These are phyloP conservation scores for Lydus trimaculatus DNA, from an alignment of 2,888 invertebrate genomes.

Conservation along the genomic window DNA sequence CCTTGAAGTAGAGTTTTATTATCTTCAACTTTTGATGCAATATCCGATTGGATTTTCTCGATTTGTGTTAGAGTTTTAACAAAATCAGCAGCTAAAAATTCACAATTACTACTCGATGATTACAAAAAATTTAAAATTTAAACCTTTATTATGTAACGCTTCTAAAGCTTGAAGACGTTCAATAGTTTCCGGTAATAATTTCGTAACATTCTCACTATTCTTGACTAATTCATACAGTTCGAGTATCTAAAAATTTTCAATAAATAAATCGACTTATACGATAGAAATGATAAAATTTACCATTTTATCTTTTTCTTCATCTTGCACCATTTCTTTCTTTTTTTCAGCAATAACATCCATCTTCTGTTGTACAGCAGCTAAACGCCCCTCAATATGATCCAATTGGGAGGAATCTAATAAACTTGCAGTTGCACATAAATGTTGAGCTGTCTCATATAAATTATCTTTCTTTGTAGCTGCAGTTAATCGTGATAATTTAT, in stretches of 20 bases:
- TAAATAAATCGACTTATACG: neutral
- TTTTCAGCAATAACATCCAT: conserved; percentile 74
- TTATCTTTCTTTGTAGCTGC: conserved; percentile 57
- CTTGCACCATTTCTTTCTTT: conserved; percentile 66
- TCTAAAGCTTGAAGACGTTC: conserved; percentile 88
- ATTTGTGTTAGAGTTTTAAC: conserved; percentile 83
- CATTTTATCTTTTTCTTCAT: conserved; percentile 65
- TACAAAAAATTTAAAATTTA: conserved; percentile 18
- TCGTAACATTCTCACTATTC: conserved; percentile 82
- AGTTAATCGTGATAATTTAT: conserved; percentile 72
- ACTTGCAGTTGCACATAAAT: conserved; percentile 79
- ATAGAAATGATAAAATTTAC: conserved; percentile 43
- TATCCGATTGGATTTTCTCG: conserved; percentile 77
- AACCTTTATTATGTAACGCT: conserved; percentile 90
- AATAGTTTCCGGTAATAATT: conserved; percentile 79
- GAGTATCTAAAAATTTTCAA: conserved; percentile 67
- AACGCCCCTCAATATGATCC: conserved; percentile 83
- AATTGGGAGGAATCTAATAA: conserved; percentile 83
- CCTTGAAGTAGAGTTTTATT: conserved; percentile 80
- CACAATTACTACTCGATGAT: neutral
- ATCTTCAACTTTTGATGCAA: conserved; percentile 75
- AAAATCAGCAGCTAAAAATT: conserved; percentile 82
- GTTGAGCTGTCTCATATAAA: conserved; percentile 77
- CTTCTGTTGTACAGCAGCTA: conserved; percentile 76
- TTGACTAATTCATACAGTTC: conserved; percentile 89